Conservation (phyloP, 2,113 vertebrate species). For the Nothobranchius kuhntae region DNA sequence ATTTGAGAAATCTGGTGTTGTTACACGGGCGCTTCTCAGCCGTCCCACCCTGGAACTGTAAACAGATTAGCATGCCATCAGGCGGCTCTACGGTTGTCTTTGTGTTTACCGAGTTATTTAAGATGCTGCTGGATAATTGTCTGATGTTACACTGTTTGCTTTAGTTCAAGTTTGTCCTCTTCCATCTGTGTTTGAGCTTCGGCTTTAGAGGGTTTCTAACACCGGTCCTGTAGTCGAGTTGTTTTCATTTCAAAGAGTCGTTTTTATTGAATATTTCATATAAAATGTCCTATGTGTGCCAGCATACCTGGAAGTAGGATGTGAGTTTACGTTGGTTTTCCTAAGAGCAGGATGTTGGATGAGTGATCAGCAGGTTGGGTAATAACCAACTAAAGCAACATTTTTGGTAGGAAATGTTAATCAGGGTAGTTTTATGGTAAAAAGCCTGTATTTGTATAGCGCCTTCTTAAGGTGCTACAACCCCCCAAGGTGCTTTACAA, state of each 20-base stretch:
- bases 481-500: too few species aligned
- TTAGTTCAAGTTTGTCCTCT: constrained; percentile 27
- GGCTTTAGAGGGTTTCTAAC: neutral
- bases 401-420: too few species aligned
- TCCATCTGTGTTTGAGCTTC: neutral
- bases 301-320: too few species aligned
- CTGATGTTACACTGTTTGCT: constrained; percentile 43
- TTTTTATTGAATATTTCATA: too few species aligned
- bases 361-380: too few species aligned
- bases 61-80: constrained; percentile 52
- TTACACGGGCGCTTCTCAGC: constrained; percentile 29
- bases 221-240: neutral
- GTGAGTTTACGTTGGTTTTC: too few species aligned
- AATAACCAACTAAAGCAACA: too few species aligned
- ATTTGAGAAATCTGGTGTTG: constrained; percentile 19
- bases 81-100: constrained; percentile 18
- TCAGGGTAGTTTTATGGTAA: too few species aligned
- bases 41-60: constrained; percentile 57
- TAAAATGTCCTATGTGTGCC: too few species aligned
- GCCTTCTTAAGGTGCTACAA: too few species aligned
- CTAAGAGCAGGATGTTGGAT: too few species aligned
- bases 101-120: constrained; percentile 45
- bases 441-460: too few species aligned
- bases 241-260: neutral
- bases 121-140: constrained; percentile 25